Evolutionary conservation across 2,888 invertebrate species (phyloP), one percentile per base, ranked within the genome.

Genomic region (Clepsis dumicolana): DNA sequence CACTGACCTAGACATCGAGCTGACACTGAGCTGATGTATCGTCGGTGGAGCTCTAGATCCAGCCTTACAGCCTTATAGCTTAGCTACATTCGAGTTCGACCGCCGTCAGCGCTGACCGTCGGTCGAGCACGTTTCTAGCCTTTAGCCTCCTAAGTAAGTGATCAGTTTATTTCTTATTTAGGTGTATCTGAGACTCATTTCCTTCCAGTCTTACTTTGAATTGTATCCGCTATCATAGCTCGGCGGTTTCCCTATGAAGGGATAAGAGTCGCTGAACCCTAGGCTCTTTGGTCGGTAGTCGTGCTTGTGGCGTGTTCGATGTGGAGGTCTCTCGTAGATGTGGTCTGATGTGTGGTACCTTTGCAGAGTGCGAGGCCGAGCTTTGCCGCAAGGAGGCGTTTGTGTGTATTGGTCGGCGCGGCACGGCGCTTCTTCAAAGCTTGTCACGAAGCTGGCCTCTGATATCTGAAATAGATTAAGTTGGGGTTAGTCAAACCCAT

Each of bases 341-440:
- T 93, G 86, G 88, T 95, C 95, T 53, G 91, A 88, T 16, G 95
- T 95, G 83, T 94, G 89, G 80, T 94, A 93, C 82, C 94, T 87
- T 85, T 94, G 94, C 70, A 95, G 88, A 68, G 89, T 89, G 74
- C 91, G 86, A 71, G 94, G 94, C 72, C 89, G 85, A 48, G 84
- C 74, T 77, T 89, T 91, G 70, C 92, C 91, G 80, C 89, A 83
- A 5, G 93, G 91, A 0, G 93, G 93, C 27, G 93, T 93, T 79
- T 93, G 93, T 7, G 93, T 93, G 78, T 88, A 90, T 86, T 93
- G 93, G 83, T 93, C 93, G 64, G 88, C 84, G 54, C 90, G 84
- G 67, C 77, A 75, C 29, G 79, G 63, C 59, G 88, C 79, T 72
- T 93, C 93, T 77, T 93, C 93, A 12, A 93, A 84, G 77, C 87